Percentiles rank a stretch among this genome's conserved stretches.
These are phyloP conservation scores for Geopemphigus sp. DNA, from an alignment of 1,140 invertebrate genomes.

Conservation along the genomic window DNA sequence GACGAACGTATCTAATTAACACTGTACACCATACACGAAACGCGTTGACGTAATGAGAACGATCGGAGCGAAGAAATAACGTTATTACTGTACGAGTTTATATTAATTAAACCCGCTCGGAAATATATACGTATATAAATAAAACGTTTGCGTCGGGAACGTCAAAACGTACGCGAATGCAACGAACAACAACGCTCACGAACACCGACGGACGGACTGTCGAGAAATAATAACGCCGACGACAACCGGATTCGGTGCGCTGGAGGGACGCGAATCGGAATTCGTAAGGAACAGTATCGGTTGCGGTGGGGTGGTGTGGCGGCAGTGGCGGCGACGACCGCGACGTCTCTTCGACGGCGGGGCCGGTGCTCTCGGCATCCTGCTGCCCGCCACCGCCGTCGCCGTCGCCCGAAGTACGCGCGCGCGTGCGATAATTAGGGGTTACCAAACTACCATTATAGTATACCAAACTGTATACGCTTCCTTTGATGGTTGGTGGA, in stretches of 20 bases:
- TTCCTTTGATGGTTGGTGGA: background rate
- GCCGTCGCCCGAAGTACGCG: background rate
- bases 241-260: conserved; percentile 37
- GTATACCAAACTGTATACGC: no score
- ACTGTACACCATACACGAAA: no score
- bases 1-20: no score
- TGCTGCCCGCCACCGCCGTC: background rate
- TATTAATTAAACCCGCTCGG: background rate
- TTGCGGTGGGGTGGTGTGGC: background rate
- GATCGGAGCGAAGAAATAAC: no score
- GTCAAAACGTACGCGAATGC: background rate
- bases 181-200: background rate
- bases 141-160: background rate
- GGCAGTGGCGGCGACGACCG: conserved; percentile 8
- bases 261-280: conserved; percentile 42
- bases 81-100: background rate
- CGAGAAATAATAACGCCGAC: conserved; percentile 15
- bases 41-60: no score
- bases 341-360: conserved; percentile 23
- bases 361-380: background rate
- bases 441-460: conserved; percentile 7
- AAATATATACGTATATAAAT: background rate
- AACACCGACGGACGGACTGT: conserved; percentile 15
- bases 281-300: background rate
- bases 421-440: conserved; percentile 19